Conservation (phyloP, 2,113 vertebrate species). For the Mirounga angustirostris region DNA sequence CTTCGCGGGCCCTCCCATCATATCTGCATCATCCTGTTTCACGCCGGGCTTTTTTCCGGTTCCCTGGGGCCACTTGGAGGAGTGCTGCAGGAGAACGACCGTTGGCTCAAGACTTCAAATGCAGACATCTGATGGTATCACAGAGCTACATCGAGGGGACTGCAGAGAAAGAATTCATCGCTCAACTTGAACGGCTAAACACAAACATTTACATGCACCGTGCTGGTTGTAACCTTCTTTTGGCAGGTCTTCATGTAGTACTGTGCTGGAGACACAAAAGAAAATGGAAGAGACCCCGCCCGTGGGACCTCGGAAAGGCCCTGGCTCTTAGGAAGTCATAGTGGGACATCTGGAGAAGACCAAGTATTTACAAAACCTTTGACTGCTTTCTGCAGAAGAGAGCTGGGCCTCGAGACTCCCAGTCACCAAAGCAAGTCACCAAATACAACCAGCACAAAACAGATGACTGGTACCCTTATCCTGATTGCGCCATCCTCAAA, state of each 20-base stretch:
- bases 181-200: neutral
- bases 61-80: neutral
- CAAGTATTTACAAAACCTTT: conserved; percentile 40
- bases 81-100: neutral
- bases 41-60: neutral
- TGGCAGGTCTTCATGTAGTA: neutral
- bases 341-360: neutral
- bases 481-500: neutral
- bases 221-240: neutral
- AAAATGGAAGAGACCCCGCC: neutral
- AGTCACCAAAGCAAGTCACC: neutral
- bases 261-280: neutral
- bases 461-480: neutral
- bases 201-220: conserved; percentile 12
- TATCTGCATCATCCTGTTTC: neutral
- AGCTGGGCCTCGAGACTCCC: neutral
- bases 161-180: neutral
- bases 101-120: neutral
- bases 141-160: neutral
- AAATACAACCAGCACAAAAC: neutral
- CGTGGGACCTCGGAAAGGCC: neutral
- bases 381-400: conserved; percentile 27
- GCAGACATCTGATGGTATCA: neutral
- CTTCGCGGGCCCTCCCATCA: neutral
- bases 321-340: conserved; percentile 28